Percentiles rank a stretch among this genome's conserved stretches.
These are phyloP conservation scores for Mesembrinibis cayennensis DNA, from an alignment of 2,113 vertebrate genomes.

Conservation along the genomic window DNA sequence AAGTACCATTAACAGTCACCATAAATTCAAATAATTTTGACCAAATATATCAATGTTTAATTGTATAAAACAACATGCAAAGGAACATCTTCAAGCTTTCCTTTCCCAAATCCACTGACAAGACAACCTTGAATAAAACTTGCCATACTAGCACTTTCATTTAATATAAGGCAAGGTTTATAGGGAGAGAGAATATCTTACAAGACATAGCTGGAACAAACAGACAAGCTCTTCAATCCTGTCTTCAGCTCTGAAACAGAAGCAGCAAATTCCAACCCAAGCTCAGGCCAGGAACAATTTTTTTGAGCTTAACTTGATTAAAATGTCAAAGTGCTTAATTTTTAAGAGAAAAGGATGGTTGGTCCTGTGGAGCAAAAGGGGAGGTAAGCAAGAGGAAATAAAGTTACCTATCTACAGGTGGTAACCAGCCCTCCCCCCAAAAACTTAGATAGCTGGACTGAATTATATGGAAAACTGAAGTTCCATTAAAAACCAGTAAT, in stretches of 20 bases:
- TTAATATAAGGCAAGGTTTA: constrained; percentile 56
- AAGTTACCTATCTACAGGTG: constrained; percentile 33
- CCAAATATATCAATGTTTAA: neutral
- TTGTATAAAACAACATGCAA: neutral
- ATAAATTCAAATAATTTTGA: neutral
- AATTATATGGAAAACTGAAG: neutral
- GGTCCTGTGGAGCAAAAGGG: constrained; percentile 43
- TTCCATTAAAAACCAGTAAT: neutral
- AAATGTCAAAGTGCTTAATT: constrained; percentile 47
- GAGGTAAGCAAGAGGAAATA: constrained; percentile 46
- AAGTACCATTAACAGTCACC: neutral
- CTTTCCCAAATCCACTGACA: neutral
- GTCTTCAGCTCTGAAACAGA: constrained; percentile 60
- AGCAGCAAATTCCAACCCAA: constrained; percentile 59
- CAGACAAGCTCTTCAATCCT: constrained; percentile 56
- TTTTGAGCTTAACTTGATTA: constrained; percentile 50
- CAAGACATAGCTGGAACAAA: constrained; percentile 57
- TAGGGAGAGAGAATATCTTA: constrained; percentile 49
- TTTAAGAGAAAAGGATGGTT: constrained; percentile 52
- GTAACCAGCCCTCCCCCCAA: neutral
- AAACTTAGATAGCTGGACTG: neutral
- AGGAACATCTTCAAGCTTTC: neutral
- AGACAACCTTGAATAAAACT: constrained; percentile 6
- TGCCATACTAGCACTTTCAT: neutral
- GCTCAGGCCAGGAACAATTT: constrained; percentile 42